Percentiles rank a stretch among this genome's conserved stretches.
phyloP scores from a whole-genome alignment of 2,888 invertebrate species.

The Monoplex corrugatus region DNA sequence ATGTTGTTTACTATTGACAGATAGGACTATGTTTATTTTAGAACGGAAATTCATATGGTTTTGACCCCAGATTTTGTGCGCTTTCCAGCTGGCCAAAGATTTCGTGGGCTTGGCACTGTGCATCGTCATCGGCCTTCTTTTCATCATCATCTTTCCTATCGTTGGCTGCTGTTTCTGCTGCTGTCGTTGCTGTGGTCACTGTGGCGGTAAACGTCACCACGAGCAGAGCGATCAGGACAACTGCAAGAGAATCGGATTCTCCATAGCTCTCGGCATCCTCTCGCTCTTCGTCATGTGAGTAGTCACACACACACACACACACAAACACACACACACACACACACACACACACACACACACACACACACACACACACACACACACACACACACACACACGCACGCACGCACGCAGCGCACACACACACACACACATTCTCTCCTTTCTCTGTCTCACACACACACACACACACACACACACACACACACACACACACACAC shows the following conservation, averaged over 20 bases:
- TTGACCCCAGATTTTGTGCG: no score
- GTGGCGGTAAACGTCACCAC: slow-evolving; percentile 74
- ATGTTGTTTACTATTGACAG: not conserved
- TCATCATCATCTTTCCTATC: slow-evolving; percentile 55
- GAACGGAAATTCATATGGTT: no score
- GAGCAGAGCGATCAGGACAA: slow-evolving; percentile 54
- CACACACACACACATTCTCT: no score
- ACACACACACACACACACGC: no score
- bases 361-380: no score
- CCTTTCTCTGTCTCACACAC: no score
- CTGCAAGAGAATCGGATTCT: slow-evolving; percentile 62
- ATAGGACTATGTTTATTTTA: not conserved
- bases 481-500: no score
- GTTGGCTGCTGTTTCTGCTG: slow-evolving; percentile 55
- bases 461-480: no score
- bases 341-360: no score
- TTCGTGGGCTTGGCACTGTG: slow-evolving; percentile 51
- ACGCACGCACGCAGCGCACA: no score
- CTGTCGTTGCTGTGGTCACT: slow-evolving; percentile 59
- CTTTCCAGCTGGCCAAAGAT: slow-evolving; percentile 42
- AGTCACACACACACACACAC: no score
- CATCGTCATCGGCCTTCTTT: slow-evolving; percentile 54
- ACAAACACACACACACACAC: no score
- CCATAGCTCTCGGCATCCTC: slow-evolving; percentile 55
- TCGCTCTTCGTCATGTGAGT: slow-evolving; percentile 52